phyloP scores from a whole-genome alignment of 2,888 invertebrate species.

The Dinocampus coccinellae region DNA sequence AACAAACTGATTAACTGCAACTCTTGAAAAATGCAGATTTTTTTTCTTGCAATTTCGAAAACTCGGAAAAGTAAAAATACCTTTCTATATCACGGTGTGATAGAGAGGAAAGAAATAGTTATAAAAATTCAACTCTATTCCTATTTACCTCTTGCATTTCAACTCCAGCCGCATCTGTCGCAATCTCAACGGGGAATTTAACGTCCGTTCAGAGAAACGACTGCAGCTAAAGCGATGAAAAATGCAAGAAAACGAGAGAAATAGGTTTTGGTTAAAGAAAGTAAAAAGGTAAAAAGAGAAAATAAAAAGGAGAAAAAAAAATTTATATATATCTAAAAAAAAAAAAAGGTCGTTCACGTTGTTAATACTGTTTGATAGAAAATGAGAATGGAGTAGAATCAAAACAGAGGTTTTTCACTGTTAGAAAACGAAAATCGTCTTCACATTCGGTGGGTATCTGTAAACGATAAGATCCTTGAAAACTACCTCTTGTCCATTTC shows the following conservation, averaged over 20 bases:
- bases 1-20: too few species aligned
- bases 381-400: slow-evolving; percentile 22
- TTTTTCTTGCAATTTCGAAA: too few species aligned
- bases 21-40: too few species aligned
- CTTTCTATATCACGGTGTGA: background rate
- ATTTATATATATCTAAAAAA: background rate
- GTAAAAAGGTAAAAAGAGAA: too few species aligned
- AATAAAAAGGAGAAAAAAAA: background rate
- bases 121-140: background rate
- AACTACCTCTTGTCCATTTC: slow-evolving; percentile 33
- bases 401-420: background rate
- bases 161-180: background rate
- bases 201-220: slow-evolving; percentile 12
- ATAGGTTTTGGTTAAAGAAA: slow-evolving; percentile 13
- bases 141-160: background rate
- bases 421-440: slow-evolving; percentile 24
- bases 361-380: slow-evolving; percentile 28
- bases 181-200: slow-evolving; percentile 18
- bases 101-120: background rate
- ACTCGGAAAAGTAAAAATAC: too few species aligned
- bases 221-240: slow-evolving; percentile 14
- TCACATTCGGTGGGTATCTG: slow-evolving; percentile 29
- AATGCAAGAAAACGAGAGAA: slow-evolving; percentile 16
- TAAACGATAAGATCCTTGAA: slow-evolving; percentile 23
- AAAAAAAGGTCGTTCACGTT: slow-evolving; percentile 10